phyloP scores from a whole-genome alignment of 2,797 vertebrate species.

The Esox masquinongy region DNA sequence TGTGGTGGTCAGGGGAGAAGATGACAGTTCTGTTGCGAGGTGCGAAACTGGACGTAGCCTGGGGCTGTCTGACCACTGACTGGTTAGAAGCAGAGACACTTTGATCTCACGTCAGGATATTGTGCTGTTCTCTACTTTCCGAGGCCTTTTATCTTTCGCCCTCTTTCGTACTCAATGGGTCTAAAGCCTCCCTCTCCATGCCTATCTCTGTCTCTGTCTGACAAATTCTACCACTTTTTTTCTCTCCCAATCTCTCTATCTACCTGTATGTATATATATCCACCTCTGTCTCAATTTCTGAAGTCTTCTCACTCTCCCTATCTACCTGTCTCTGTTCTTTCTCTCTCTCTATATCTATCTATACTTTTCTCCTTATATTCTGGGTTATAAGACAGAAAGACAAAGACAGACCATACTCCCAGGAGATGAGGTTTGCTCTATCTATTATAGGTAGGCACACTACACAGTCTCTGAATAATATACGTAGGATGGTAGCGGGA shows the following conservation, averaged over 20 bases:
- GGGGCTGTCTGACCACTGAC: background rate
- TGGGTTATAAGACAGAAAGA: constrained; percentile 36
- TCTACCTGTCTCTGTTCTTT: background rate
- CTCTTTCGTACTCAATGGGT: background rate
- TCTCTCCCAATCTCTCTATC: too few species aligned
- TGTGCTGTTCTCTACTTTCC: constrained; percentile 22
- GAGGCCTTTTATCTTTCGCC: constrained; percentile 24
- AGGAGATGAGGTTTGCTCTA: constrained; percentile 25
- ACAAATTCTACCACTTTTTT: too few species aligned
- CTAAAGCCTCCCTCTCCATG: background rate
- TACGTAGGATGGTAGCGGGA: background rate
- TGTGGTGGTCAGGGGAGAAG: background rate
- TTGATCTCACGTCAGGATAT: constrained; percentile 43
- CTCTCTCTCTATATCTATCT: background rate
- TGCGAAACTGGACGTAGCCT: background rate
- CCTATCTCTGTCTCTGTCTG: too few species aligned
- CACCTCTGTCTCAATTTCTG: too few species aligned
- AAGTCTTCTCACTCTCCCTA: too few species aligned
- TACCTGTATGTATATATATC: too few species aligned
- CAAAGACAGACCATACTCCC: constrained; percentile 32
- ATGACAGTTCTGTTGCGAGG: background rate
- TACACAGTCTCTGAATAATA: constrained; percentile 18
- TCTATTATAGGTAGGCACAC: constrained; percentile 7
- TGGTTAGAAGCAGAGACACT: constrained; percentile 26
- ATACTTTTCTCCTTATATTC: constrained; percentile 20